Percentiles rank a stretch among this genome's conserved stretches.
Evolutionary conservation across 2,113 vertebrate species (phyloP).

Genomic region (Pogona vitticeps): DNA sequence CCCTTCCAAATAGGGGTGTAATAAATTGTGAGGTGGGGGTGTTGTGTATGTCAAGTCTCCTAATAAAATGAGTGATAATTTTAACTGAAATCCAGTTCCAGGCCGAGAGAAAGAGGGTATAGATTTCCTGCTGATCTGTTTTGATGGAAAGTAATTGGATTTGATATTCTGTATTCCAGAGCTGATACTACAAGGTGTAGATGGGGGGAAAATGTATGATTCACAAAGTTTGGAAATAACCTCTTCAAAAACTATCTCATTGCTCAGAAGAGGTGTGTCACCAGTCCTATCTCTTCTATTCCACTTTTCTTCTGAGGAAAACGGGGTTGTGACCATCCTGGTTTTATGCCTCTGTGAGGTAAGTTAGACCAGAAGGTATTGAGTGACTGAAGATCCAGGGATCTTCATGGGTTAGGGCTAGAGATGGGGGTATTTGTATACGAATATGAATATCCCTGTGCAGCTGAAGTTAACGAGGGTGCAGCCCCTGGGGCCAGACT

Average conservation of each 20-base stretch:
- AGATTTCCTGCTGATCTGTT: background rate
- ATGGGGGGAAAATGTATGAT: background rate
- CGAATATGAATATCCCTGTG: no score
- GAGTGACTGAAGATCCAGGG: background rate
- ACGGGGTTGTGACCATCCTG: background rate
- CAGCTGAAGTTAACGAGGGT: no score
- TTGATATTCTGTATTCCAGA: slow-evolving; percentile 19
- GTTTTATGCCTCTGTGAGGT: background rate
- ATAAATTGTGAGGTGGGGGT: slow-evolving; percentile 2
- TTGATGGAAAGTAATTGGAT: slow-evolving; percentile 15
- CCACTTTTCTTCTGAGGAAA: background rate
- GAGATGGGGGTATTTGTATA: background rate
- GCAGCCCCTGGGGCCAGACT: no score
- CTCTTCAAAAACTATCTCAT: background rate
- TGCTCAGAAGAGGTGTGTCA: background rate
- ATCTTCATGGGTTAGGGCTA: background rate
- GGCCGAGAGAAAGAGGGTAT: background rate
- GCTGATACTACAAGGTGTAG: slow-evolving; percentile 10
- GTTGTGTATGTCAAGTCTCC: slow-evolving; percentile 22
- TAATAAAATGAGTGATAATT: slow-evolving; percentile 52
- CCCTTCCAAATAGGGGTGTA: background rate
- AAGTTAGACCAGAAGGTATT: background rate
- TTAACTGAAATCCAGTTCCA: slow-evolving; percentile 59
- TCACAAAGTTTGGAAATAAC: background rate
- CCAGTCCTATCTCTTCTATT: background rate